Base-by-base conservation (phyloP, 2,797 vertebrate genomes). In the Alauda arvensis region DNA sequence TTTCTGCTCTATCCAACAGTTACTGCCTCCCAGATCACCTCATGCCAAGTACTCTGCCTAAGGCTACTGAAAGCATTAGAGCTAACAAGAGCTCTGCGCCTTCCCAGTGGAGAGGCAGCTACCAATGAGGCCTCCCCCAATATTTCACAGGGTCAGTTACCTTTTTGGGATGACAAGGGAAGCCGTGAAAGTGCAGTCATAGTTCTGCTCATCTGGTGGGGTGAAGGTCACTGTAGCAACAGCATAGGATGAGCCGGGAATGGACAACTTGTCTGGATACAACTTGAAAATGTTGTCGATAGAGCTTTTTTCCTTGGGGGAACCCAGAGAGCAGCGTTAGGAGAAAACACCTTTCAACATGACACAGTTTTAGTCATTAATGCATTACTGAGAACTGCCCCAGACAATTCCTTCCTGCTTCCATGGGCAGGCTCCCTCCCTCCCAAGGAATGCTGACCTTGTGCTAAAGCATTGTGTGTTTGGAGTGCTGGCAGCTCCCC, bases 121-220 rank as follows among this genome's bases (percentile, higher is more conserved):
- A 4, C 33, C 45, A 52, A 33, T 55, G 59, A 24, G 6, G 25
- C 28, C 9, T 46, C 15, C n/a, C 53, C 37, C 18, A n/a, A 0
- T 24, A 43, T n/a, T 39, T 61, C 66, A 20, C 14, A 37, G 45
- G 14, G 16, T 25, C 21, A 31, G 5, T 89, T 96, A 98, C 98
- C 97, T 96, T 80, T 96, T 46, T 3, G 84, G 29, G 43, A 94
- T 89, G 31, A 98, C 97, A 33, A 98, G 78, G 6, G 89, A 88
- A 40, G 97, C 98, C 90, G 97, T 97, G 9, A 98, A 98, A 82
- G 95, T 69, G 29, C 97, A 98, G 46, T 97, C 80, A 74, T 98
- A 98, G 42, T n/a, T 93, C 93, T 97, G 97, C 96, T 98, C 95
- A 2, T 78, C 61, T 34, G 95, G 96, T 0, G 98, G 98, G 37